phyloP scores from a whole-genome alignment of 2,113 vertebrate species.

The Alethe diademata region DNA sequence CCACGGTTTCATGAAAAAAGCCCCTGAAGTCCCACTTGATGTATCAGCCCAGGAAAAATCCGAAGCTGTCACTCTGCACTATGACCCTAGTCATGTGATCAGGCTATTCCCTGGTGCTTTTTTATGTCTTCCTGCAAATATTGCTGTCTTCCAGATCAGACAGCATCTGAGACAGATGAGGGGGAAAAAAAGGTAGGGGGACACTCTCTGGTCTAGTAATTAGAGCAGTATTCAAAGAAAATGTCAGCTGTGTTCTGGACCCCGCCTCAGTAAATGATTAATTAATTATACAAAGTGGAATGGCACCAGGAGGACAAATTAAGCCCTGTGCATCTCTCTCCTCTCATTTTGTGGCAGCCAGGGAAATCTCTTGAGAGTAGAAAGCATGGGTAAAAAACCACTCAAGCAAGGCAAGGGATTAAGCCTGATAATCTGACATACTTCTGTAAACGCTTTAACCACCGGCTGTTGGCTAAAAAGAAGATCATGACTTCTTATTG shows the following conservation, averaged over 20 bases:
- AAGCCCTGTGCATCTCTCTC: background rate
- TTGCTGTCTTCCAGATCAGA: background rate
- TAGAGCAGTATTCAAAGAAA: background rate
- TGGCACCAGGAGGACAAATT: background rate
- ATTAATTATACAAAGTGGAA: slow-evolving; percentile 23
- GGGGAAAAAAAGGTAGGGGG: background rate
- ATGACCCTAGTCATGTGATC: background rate
- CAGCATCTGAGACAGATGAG: background rate
- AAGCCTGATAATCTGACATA: background rate
- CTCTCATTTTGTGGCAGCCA: background rate
- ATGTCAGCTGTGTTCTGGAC: background rate
- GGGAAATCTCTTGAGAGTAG: background rate
- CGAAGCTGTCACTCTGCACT: background rate
- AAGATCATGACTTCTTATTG: background rate
- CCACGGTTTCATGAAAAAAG: background rate
- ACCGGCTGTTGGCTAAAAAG: background rate
- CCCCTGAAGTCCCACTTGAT: background rate
- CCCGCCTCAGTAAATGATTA: background rate
- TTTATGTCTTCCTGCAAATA: background rate
- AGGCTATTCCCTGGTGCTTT: background rate
- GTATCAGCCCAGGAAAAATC: background rate
- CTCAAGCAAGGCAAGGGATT: slow-evolving; percentile 30
- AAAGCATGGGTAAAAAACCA: background rate
- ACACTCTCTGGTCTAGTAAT: background rate
- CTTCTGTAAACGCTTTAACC: background rate